These are phyloP conservation scores for Apotomis betuletana DNA, from an alignment of 2,888 invertebrate genomes.

Conservation along the genomic window DNA sequence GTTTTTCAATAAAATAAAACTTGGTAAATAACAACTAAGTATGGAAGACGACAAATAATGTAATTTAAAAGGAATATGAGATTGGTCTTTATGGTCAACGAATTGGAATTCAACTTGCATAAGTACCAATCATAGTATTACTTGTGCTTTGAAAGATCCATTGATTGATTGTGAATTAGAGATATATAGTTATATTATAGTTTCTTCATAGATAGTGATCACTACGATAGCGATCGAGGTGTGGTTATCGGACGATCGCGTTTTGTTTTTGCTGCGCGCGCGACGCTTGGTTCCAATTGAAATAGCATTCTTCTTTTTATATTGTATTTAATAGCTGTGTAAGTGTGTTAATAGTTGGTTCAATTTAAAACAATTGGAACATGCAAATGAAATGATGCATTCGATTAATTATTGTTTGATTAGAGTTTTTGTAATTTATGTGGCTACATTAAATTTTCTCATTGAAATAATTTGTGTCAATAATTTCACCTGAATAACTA, in stretches of 20 bases:
- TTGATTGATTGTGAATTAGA: constrained; percentile 22
- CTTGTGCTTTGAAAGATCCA: not conserved
- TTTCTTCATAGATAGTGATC: constrained; percentile 1
- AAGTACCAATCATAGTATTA: not conserved
- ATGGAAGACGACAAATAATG: no score
- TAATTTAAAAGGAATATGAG: no score
- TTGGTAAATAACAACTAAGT: no score
- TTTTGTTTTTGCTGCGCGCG: constrained; percentile 21
- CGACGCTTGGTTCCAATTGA: constrained; percentile 7
- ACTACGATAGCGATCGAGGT: constrained; percentile 3
- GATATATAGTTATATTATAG: not conserved
- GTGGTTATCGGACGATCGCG: constrained; percentile 16
- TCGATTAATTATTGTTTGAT: not conserved
- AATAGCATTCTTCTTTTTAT: not conserved
- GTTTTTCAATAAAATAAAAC: no score
- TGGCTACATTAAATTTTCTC: no score
- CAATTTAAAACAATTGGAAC: not conserved
- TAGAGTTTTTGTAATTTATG: no score
- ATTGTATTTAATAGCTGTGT: not conserved
- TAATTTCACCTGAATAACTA: no score
- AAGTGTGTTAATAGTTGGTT: not conserved
- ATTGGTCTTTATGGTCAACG: no score
- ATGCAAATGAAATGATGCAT: no score
- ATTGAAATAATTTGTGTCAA: no score
- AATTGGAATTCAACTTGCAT: no score